Percentiles rank a stretch among this genome's conserved stretches.
phyloP scores from a whole-genome alignment of 1,140 invertebrate species.

The Pseudomyrmex gracilis region DNA sequence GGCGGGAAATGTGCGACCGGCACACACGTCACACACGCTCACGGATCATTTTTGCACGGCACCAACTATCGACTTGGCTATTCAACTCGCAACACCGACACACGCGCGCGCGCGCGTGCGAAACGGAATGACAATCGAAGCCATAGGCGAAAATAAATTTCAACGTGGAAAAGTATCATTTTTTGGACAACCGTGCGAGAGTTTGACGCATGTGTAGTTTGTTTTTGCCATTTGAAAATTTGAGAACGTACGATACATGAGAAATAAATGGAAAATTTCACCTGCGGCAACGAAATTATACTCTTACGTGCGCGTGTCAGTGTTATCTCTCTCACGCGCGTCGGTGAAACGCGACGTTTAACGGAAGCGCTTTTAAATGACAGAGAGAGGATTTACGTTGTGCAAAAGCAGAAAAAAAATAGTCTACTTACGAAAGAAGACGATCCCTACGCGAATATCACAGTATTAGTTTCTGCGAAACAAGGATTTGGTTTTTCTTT shows the following conservation, averaged over 20 bases:
- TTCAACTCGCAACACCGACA: neutral
- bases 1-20: neutral
- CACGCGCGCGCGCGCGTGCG: neutral
- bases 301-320: conserved; percentile 16
- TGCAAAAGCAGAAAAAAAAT: conserved; percentile 41
- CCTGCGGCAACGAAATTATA: conserved; percentile 28
- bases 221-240: conserved; percentile 8
- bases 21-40: conserved; percentile 37
- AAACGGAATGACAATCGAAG: conserved; percentile 29
- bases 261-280: neutral
- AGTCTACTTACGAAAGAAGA: neutral
- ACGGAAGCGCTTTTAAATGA: conserved; percentile 46
- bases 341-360: conserved; percentile 22
- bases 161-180: neutral
- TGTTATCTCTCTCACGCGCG: conserved; percentile 3
- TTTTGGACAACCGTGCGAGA: neutral
- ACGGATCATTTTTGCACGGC: conserved; percentile 48
- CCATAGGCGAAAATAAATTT: conserved; percentile 6
- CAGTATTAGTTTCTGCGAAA: conserved; percentile 12
- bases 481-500: conserved; percentile 47
- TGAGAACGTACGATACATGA: neutral
- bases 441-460: conserved; percentile 35
- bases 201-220: neutral
- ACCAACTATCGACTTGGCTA: conserved; percentile 46
- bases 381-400: conserved; percentile 63